Base-by-base conservation (phyloP, 2,797 vertebrate genomes). In the Halcyon smyrnensis region DNA sequence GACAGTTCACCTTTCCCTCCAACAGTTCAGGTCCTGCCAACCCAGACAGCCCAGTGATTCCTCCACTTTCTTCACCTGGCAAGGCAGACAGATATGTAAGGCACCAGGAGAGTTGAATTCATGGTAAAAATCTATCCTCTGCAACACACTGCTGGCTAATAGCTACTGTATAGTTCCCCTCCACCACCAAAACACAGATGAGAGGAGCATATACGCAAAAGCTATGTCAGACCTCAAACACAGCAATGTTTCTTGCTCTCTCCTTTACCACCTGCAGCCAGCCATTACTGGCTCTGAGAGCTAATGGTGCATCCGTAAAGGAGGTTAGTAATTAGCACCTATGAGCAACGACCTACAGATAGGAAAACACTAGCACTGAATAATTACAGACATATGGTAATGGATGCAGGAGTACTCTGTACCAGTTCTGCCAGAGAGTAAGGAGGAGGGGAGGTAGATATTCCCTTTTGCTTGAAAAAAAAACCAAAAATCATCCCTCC, bases 251-350 rank as follows among this genome's bases (percentile, higher is more conserved):
- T 90, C 62, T 64, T 90, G 7, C 34, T 83, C n/a, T 76, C 57
- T 93, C 27, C 27, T 59, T 90, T 78, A 54, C 36, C 76, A 88
- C 48, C 65, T 65, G 69, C 65, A 81, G 80, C 37, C 76, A 78
- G 48, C 45, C 45, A 36, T n/a, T n/a, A 4, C 37, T 12, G 15
- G 34, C 53, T 81, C 73, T 14, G 45, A 88, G n/a, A 45, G 46
- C 46, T n/a, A 15, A 37, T 2, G 34, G 9, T 20, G 41, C 73
- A 46, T 24, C 41, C 62, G 37, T 9, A 90, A 80, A 71, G 43
- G 46, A 86, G 46, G 34, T 5, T 9, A 88, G 73, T 62, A 90
- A 54, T 57, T 68, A 78, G 30, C 43, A 80, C 75, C 67, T 53
- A n/a, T 25, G 36, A 70, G 79, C 53, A 89, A 57, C 0, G 0